These are phyloP conservation scores for Apus apus DNA, from an alignment of 2,113 vertebrate genomes.

Conservation along the genomic window DNA sequence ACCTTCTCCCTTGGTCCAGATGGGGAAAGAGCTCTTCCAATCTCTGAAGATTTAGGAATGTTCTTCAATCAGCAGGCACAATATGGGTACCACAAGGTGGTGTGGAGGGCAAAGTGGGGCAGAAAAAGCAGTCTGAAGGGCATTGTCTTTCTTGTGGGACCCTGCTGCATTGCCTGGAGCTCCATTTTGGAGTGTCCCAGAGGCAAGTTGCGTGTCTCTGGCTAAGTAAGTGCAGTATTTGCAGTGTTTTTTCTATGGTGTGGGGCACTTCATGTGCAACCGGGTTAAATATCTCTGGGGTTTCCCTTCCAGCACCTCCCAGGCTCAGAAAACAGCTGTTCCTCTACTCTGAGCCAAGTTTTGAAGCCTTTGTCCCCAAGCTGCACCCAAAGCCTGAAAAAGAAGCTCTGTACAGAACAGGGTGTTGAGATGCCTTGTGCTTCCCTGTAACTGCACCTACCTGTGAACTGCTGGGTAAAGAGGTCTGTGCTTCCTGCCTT, in stretches of 20 bases:
- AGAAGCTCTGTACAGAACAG: not conserved
- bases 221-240: not conserved
- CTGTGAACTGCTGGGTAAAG: not conserved
- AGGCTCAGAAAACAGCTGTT: not conserved
- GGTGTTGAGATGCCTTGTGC: not conserved
- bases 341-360: fast-evolving
- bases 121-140: not conserved
- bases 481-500: not conserved
- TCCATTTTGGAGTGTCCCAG: not conserved
- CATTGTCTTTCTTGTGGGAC: not conserved
- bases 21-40: not conserved
- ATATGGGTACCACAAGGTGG: not conserved
- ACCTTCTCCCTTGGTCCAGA: not conserved
- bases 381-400: not conserved
- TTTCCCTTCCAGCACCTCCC: not conserved
- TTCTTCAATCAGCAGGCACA: not conserved
- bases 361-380: not conserved
- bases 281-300: not conserved
- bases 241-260: not conserved
- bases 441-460: not conserved
- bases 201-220: not conserved
- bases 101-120: not conserved
- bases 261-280: not conserved
- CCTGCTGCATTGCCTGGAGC: not conserved
- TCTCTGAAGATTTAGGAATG: not conserved